These are phyloP conservation scores for Urocolius indicus DNA, from an alignment of 2,113 vertebrate genomes.

Conservation along the genomic window DNA sequence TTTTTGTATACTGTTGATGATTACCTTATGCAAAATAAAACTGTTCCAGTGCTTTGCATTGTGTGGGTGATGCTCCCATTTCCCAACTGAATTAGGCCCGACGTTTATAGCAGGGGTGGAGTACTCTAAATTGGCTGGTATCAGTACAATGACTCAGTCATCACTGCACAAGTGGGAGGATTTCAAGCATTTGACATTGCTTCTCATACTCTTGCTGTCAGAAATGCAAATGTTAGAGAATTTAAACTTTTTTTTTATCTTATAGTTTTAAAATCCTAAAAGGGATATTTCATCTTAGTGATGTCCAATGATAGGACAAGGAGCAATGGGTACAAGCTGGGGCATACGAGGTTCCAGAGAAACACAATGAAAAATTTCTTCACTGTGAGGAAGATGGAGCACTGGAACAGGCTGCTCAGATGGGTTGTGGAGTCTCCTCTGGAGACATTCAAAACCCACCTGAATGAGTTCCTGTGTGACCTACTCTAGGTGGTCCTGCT, in stretches of 20 bases:
- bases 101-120: background rate
- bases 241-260: slow-evolving; percentile 4
- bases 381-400: too few species aligned
- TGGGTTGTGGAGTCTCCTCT: too few species aligned
- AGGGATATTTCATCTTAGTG: background rate
- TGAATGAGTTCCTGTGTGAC: too few species aligned
- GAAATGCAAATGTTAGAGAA: slow-evolving; percentile 21
- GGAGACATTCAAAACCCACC: too few species aligned
- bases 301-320: too few species aligned
- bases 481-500: too few species aligned
- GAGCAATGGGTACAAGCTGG: too few species aligned
- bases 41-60: background rate
- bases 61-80: slow-evolving; percentile 44
- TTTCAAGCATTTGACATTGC: slow-evolving; percentile 26
- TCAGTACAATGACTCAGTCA: slow-evolving; percentile 38
- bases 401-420: too few species aligned
- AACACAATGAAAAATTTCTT: too few species aligned
- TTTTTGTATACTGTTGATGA: background rate
- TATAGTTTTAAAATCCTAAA: slow-evolving; percentile 8
- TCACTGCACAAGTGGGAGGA: slow-evolving; percentile 8
- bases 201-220: slow-evolving; percentile 30
- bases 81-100: slow-evolving; percentile 11
- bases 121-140: slow-evolving; percentile 13
- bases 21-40: background rate
- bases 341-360: too few species aligned